phyloP scores from a whole-genome alignment of 2,888 invertebrate species.

The Drosophila engyochracea region DNA sequence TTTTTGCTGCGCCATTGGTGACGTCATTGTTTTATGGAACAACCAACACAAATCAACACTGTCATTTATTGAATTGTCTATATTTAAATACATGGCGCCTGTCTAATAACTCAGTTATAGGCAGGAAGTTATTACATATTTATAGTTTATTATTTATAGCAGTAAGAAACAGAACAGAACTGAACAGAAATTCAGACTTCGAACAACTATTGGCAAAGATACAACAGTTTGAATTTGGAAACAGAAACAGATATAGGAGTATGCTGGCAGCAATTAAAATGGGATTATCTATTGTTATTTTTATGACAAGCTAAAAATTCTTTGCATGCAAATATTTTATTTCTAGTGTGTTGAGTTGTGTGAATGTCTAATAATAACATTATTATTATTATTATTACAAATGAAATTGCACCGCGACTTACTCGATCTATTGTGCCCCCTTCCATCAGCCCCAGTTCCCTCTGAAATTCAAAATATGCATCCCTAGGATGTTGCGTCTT shows the following conservation, averaged over 20 bases:
- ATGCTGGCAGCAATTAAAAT: background rate
- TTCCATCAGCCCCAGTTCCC: no score
- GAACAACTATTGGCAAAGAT: no score
- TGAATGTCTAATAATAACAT: background rate
- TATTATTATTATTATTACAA: no score
- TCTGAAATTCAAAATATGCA: no score
- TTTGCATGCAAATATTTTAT: background rate
- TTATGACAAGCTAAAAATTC: background rate
- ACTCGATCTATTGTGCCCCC: no score
- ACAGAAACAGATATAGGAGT: background rate
- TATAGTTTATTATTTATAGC: background rate
- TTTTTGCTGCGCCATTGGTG: slow-evolving; percentile 57
- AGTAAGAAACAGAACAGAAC: background rate
- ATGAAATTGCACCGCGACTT: no score
- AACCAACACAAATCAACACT: slow-evolving; percentile 9
- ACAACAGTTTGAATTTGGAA: no score
- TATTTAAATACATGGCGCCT: slow-evolving; percentile 20
- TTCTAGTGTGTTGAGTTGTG: background rate
- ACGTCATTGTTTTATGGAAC: slow-evolving; percentile 40
- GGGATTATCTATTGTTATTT: no score
- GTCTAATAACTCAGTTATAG: slow-evolving; percentile 5
- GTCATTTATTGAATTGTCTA: slow-evolving; percentile 29
- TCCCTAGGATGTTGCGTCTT: no score
- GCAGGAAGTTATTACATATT: slow-evolving; percentile 3
- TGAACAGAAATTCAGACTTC: no score